Evolutionary conservation across 2,113 vertebrate genomes (phyloP).

Genomic region (Prionailurus viverrinus): DNA sequence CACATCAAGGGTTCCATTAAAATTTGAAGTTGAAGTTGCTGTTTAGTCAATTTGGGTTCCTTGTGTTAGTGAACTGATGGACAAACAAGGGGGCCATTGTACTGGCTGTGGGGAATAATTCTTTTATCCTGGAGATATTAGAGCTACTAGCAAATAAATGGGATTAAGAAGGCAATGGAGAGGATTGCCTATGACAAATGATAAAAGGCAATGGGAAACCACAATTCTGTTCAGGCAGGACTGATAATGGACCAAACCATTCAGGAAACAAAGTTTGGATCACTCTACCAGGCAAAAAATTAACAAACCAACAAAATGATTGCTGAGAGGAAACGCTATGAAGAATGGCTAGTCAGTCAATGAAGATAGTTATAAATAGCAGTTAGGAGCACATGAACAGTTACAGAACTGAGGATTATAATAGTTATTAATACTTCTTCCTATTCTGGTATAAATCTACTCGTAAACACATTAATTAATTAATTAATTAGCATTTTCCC

Average conservation of each 20-base stretch:
- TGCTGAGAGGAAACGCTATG: neutral
- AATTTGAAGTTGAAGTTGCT: neutral
- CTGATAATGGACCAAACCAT: neutral
- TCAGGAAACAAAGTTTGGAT: neutral
- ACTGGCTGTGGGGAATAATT: neutral
- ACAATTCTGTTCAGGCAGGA: neutral
- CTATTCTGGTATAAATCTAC: neutral
- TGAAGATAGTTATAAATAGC: neutral
- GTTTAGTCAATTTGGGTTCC: neutral
- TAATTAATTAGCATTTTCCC: neutral
- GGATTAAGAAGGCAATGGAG: neutral
- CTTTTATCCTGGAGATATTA: neutral
- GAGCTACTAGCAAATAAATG: neutral
- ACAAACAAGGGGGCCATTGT: neutral
- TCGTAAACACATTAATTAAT: neutral
- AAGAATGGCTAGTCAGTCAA: neutral
- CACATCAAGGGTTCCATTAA: neutral
- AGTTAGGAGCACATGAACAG: neutral
- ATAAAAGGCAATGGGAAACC: neutral
- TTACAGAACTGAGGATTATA: neutral
- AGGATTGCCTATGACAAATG: neutral
- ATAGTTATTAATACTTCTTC: neutral
- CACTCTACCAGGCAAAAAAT: neutral
- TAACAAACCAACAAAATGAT: neutral
- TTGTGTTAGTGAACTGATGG: neutral